Conservation (phyloP, 2,888 invertebrate genomes). For the Pammene fasciana region DNA sequence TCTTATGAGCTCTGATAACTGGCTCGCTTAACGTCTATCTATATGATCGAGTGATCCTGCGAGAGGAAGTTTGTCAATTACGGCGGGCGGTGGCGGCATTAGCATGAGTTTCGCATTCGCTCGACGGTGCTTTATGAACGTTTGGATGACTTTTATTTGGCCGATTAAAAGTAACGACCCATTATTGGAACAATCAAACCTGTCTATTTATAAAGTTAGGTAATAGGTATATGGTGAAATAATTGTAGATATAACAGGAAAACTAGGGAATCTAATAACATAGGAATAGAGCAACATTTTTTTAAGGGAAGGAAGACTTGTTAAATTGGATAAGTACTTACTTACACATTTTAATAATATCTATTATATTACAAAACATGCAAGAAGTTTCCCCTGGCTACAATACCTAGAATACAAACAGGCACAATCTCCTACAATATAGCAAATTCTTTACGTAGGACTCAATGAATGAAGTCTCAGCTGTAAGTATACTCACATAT, state of each 20-base stretch:
- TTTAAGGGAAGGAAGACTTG: too few species aligned
- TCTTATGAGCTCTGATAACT: slow-evolving; percentile 65
- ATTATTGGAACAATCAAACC: slow-evolving; percentile 51
- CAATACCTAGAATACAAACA: neutral
- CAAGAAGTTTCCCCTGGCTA: neutral
- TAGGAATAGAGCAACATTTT: too few species aligned
- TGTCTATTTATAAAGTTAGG: neutral
- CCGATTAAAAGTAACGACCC: slow-evolving; percentile 73
- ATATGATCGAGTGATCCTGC: slow-evolving; percentile 65
- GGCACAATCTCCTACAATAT: slow-evolving; percentile 16
- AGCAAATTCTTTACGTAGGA: slow-evolving; percentile 48
- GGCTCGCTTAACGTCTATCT: slow-evolving; percentile 62
- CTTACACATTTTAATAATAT: too few species aligned
- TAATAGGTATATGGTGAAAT: too few species aligned
- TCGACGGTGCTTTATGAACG: slow-evolving; percentile 66
- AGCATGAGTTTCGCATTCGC: slow-evolving; percentile 76
- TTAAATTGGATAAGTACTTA: too few species aligned
- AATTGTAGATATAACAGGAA: too few species aligned
- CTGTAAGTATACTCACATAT: neutral
- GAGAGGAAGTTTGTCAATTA: slow-evolving; percentile 77
- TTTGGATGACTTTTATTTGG: slow-evolving; percentile 71
- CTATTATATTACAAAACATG: neutral
- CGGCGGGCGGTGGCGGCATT: slow-evolving; percentile 62
- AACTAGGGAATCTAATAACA: too few species aligned
- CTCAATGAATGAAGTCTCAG: slow-evolving; percentile 55